These are phyloP conservation scores for Perognathus longimembris DNA, from an alignment of 2,113 vertebrate genomes.

Conservation along the genomic window DNA sequence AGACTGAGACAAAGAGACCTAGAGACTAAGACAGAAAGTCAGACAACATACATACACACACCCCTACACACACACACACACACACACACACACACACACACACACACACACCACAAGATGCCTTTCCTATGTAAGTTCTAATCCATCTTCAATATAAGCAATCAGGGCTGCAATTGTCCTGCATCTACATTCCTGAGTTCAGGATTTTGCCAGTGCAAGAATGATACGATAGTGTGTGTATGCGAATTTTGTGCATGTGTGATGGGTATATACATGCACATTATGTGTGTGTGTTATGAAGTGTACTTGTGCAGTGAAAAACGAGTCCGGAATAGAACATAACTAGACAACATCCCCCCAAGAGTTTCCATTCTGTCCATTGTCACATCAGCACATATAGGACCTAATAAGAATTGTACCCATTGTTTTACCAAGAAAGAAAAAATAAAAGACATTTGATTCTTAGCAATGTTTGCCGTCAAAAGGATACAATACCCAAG, in stretches of 20 bases:
- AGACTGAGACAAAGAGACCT: neutral
- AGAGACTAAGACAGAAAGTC: no score
- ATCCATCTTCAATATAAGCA: neutral
- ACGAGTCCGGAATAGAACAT: neutral
- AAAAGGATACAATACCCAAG: conserved; percentile 51
- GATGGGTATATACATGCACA: no score
- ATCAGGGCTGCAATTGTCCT: neutral
- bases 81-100: no score
- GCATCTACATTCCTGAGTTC: neutral
- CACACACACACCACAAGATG: no score
- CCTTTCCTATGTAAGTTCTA: conserved; percentile 20
- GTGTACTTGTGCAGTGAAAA: neutral
- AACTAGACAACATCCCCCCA: neutral
- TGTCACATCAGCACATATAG: neutral
- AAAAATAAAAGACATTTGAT: conserved; percentile 53
- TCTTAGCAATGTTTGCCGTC: conserved; percentile 44
- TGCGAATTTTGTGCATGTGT: no score
- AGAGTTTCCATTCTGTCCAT: neutral
- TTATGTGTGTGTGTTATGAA: neutral
- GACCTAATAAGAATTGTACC: neutral
- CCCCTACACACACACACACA: no score
- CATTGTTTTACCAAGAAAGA: conserved; percentile 41
- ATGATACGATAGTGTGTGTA: no score
- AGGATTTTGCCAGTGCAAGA: no score
- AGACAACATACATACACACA: no score